Conservation (phyloP, 2,797 vertebrate genomes). For the Zenarchopterus dispar region DNA sequence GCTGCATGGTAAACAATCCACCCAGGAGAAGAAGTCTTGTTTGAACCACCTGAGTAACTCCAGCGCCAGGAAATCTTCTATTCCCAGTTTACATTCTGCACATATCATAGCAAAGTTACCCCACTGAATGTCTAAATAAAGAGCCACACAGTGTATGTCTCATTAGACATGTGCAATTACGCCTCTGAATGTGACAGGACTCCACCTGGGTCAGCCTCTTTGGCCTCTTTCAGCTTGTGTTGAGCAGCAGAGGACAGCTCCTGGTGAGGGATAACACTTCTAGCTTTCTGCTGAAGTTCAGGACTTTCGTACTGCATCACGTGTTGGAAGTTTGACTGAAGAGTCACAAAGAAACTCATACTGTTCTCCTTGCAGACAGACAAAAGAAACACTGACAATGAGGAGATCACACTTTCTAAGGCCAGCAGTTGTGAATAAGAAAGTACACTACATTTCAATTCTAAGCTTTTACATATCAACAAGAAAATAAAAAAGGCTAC, state of each 20-base stretch:
- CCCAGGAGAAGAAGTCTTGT: conserved; percentile 93
- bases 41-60: conserved; percentile 97
- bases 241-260: conserved; percentile 82
- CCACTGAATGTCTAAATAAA: neutral
- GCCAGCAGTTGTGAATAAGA: too few relatives aligned
- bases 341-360: conserved; percentile 84
- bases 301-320: conserved; percentile 89
- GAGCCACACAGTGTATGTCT: neutral
- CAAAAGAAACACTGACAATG: neutral
- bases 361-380: conserved; percentile 78
- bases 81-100: conserved; percentile 83
- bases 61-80: conserved; percentile 91
- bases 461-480: too few relatives aligned
- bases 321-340: conserved; percentile 89
- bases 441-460: too few relatives aligned
- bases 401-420: too few relatives aligned
- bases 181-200: neutral
- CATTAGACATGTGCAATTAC: neutral
- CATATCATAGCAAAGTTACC: neutral
- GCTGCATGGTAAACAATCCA: conserved; percentile 88
- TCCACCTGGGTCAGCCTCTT: conserved; percentile 87
- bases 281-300: conserved; percentile 88
- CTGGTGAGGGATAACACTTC: conserved; percentile 84
- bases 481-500: too few relatives aligned
- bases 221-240: conserved; percentile 82